Conservation (phyloP, 1,140 invertebrate species). For the Stegodyphus mimosarum region DNA sequence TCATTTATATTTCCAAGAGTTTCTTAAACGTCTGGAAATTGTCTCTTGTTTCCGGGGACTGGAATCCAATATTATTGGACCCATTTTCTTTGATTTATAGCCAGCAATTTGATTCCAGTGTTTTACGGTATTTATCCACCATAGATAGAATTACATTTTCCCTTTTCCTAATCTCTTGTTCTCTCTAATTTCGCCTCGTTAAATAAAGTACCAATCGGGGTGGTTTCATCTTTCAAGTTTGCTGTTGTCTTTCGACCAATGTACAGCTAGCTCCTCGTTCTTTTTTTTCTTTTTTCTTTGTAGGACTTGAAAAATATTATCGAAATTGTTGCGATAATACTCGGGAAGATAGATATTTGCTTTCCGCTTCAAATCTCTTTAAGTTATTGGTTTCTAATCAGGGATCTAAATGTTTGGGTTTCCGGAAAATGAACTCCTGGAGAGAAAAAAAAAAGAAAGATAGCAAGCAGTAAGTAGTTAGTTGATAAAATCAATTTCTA, state of each 20-base stretch:
- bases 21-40: constrained; percentile 51
- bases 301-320: too few relatives aligned
- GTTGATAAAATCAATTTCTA: too few relatives aligned
- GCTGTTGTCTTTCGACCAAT: background rate
- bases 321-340: too few relatives aligned
- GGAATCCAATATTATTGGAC: constrained; percentile 51
- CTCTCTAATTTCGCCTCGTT: constrained; percentile 53
- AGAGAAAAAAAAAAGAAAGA: too few relatives aligned
- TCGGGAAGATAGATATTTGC: too few relatives aligned
- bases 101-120: constrained; percentile 51
- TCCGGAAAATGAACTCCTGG: too few relatives aligned
- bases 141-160: constrained; percentile 47
- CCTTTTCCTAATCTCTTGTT: constrained; percentile 21
- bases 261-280: background rate
- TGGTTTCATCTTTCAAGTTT: constrained; percentile 19
- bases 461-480: too few relatives aligned
- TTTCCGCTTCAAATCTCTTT: too few relatives aligned
- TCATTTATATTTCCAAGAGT: constrained; percentile 2
- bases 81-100: constrained; percentile 59
- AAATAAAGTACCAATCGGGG: constrained; percentile 43
- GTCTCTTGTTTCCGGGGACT: constrained; percentile 40
- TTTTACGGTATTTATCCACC: constrained; percentile 50
- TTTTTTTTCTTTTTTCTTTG: too few relatives aligned
- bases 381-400: too few relatives aligned
- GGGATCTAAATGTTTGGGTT: too few relatives aligned